phyloP scores from a whole-genome alignment of 2,888 invertebrate species.

The Galeopsomyia nigrocyanea region DNA sequence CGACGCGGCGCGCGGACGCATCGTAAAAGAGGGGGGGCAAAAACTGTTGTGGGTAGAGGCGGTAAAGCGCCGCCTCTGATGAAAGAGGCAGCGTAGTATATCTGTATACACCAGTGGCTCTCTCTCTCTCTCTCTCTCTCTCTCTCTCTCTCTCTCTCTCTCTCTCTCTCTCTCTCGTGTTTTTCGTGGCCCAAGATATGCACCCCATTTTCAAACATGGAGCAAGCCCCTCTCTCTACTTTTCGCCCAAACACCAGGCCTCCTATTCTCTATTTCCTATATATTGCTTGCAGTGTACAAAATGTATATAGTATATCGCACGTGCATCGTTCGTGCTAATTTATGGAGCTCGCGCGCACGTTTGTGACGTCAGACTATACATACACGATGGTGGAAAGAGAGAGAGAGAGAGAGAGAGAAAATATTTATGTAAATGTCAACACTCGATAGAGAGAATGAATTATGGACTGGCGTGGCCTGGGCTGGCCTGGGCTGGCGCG shows the following conservation, averaged over 20 bases:
- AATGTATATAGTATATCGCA: slow-evolving; percentile 43
- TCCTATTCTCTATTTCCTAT: slow-evolving; percentile 14
- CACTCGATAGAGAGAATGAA: slow-evolving; percentile 34
- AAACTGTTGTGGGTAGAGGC: slow-evolving; percentile 47
- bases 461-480: slow-evolving; percentile 27
- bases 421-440: slow-evolving; percentile 43
- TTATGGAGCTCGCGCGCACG: slow-evolving; percentile 18
- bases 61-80: slow-evolving; percentile 63
- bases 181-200: slow-evolving; percentile 56
- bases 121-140: too few relatives aligned
- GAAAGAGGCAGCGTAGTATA: slow-evolving; percentile 53
- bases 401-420: slow-evolving; percentile 13
- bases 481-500: neutral
- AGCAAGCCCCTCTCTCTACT: slow-evolving; percentile 53
- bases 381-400: neutral
- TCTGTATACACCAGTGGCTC: slow-evolving; percentile 57
- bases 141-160: too few relatives aligned
- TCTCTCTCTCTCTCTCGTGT: too few relatives aligned
- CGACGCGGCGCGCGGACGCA: neutral
- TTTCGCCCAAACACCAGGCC: slow-evolving; percentile 37
- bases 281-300: neutral
- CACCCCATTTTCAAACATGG: slow-evolving; percentile 51
- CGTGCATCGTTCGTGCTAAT: slow-evolving; percentile 46
- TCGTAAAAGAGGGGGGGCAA: slow-evolving; percentile 47
- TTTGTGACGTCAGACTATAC: neutral